phyloP scores from a whole-genome alignment of 2,113 vertebrate genomes.

The Otocyon megalotis region DNA sequence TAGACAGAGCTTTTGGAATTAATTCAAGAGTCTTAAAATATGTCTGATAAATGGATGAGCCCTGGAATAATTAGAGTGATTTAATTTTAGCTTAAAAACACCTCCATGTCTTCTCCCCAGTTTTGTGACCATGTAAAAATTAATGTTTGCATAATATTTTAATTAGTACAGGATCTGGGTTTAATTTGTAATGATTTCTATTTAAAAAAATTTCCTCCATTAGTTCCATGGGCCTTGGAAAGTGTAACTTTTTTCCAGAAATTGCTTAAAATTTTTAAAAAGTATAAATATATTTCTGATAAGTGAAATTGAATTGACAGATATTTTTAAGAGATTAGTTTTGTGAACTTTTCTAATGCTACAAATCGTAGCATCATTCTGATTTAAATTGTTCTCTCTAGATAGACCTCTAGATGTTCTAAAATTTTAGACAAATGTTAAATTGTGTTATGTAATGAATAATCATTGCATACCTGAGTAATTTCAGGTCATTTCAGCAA shows the following conservation, averaged over 20 bases:
- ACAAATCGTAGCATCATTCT: background rate
- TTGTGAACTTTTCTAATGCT: slow-evolving; percentile 15
- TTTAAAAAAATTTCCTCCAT: background rate
- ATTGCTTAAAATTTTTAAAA: background rate
- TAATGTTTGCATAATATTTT: background rate
- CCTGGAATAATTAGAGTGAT: slow-evolving; percentile 47
- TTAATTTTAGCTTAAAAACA: slow-evolving; percentile 56
- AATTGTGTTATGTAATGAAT: slow-evolving; percentile 28
- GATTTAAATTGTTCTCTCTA: slow-evolving; percentile 11
- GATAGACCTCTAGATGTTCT: background rate
- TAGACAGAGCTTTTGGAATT: slow-evolving; percentile 35
- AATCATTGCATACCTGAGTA: background rate
- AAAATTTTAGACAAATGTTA: slow-evolving; percentile 33
- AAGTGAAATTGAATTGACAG: slow-evolving; percentile 30
- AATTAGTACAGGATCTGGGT: background rate
- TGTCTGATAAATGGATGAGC: background rate
- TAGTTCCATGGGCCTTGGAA: background rate
- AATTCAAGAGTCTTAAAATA: slow-evolving; percentile 55
- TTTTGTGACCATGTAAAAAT: slow-evolving; percentile 47
- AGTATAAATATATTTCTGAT: slow-evolving; percentile 9
- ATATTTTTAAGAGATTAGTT: background rate
- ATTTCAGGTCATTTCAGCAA: background rate
- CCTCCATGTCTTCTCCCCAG: background rate
- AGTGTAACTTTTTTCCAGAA: slow-evolving; percentile 6
- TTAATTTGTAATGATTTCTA: slow-evolving; percentile 27